phyloP scores from a whole-genome alignment of 1,140 invertebrate genomes.

The Scaptomyza graminum region DNA sequence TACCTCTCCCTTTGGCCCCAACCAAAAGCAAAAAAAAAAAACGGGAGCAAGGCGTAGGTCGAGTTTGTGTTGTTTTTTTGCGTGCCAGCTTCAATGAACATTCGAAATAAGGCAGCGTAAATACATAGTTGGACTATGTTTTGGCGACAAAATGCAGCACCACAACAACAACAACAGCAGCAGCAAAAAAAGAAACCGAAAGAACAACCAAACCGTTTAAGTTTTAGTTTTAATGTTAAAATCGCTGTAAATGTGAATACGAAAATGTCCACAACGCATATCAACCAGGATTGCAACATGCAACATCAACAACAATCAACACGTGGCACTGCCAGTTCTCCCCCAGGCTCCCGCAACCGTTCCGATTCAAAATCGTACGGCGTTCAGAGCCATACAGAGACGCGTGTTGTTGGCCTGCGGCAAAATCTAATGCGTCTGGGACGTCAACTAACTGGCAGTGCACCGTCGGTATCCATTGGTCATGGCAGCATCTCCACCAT shows the following conservation, averaged over 20 bases:
- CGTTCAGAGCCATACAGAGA: neutral
- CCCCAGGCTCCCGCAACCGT: neutral
- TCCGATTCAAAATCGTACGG: neutral
- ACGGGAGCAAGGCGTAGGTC: conserved; percentile 44
- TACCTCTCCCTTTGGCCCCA: neutral
- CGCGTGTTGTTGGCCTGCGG: conserved; percentile 30
- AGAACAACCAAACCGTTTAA: conserved; percentile 46
- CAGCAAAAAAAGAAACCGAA: conserved; percentile 11
- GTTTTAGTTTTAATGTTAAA: conserved; percentile 73
- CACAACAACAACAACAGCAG: conserved; percentile 37
- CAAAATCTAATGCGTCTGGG: conserved; percentile 48
- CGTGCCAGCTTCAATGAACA: conserved; percentile 19
- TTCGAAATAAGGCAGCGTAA: conserved; percentile 14
- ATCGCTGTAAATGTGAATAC: conserved; percentile 74
- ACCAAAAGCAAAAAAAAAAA: no score
- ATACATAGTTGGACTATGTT: conserved; percentile 57
- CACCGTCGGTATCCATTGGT: conserved; percentile 1
- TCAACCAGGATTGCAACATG: conserved; percentile 19
- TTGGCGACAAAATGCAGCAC: conserved; percentile 58
- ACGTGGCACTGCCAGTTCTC: neutral
- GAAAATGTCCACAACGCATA: conserved; percentile 53
- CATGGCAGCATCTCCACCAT: conserved; percentile 59
- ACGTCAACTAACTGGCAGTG: conserved; percentile 28
- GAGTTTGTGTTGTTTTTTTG: conserved; percentile 10
- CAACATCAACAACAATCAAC: neutral